Evolutionary conservation across 2,888 invertebrate species (phyloP), one percentile per base, ranked within the genome.

Genomic region (Iphiclides podalirius): DNA sequence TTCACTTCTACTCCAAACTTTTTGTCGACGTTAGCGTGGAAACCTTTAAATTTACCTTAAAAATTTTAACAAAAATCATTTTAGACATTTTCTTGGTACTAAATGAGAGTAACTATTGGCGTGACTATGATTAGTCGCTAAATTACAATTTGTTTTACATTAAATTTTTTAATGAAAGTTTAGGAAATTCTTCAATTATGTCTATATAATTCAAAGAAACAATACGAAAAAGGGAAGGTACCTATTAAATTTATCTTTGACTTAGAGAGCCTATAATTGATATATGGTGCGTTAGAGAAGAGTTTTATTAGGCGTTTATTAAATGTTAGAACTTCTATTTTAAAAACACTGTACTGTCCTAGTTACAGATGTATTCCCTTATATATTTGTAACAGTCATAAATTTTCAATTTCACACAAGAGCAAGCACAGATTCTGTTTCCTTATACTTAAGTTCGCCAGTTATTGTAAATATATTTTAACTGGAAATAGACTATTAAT

Each of bases 401-500:
- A 38, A 37, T 49, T 43, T 51, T 64, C 61, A 62, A 64, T 62
- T 41, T 49, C 50, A 55, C 47, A 38, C 17, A 41, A 34, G 23
- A 33, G 45, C 40, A 36, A 31, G 37, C 43, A 45, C 46, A 46
- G 44, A 38, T 28, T 36, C 4, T 47, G 42, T 48, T 38, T 49
- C 53, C 42, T 56, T 41, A 51, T 28, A 64, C 68, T 72, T 79
- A 72, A 73, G 74, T 79, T 74, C 35, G 54, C 84, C 81, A 74
- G 80, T 77, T 70, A 57, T 52, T 88, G 87, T 87, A 87, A 76
- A 88, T 88, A 88, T 83, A 79, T 66, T 67, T 56, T 58, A 62
- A 72, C 77, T 83, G 75, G 66, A 53, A 58, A 63, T 84, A 84
- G 81, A 75, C 73, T 86, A 79, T 72, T 65, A 58, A 76, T 79